Evolutionary conservation across 2,113 vertebrate species (phyloP).

Genomic region (Nibea coibor): DNA sequence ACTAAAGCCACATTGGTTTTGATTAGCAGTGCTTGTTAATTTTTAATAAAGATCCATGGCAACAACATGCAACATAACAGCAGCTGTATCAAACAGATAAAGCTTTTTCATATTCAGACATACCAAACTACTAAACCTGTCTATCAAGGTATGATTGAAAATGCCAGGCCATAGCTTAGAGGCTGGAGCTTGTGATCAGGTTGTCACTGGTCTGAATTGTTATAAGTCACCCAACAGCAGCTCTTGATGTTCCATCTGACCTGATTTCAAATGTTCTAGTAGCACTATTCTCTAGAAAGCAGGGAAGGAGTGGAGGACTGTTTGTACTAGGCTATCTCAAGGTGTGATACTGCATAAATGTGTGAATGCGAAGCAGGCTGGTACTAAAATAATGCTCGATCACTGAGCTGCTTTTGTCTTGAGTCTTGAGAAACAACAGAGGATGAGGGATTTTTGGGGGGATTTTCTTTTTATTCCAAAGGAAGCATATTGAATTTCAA

Average conservation of each 20-base stretch:
- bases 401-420: slow-evolving; percentile 19
- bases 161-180: background rate
- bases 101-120: background rate
- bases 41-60: background rate
- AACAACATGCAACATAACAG: background rate
- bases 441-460: background rate
- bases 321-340: slow-evolving; percentile 58
- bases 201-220: background rate
- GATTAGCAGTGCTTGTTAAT: background rate
- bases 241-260: slow-evolving; percentile 8
- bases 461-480: background rate
- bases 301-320: slow-evolving; percentile 38
- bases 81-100: background rate
- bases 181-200: background rate
- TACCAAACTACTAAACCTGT: background rate
- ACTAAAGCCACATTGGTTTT: slow-evolving; percentile 28
- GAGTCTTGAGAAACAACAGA: slow-evolving; percentile 3
- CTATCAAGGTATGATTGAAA: background rate
- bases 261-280: background rate
- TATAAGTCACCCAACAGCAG: background rate
- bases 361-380: slow-evolving; percentile 58
- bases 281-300: slow-evolving; percentile 10
- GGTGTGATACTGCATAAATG: slow-evolving; percentile 61
- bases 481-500: background rate
- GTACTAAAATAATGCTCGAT: slow-evolving; percentile 36